These are phyloP conservation scores for Metridium senile DNA, from an alignment of 92 coral and sea anemone genomes.

Conservation along the genomic window DNA sequence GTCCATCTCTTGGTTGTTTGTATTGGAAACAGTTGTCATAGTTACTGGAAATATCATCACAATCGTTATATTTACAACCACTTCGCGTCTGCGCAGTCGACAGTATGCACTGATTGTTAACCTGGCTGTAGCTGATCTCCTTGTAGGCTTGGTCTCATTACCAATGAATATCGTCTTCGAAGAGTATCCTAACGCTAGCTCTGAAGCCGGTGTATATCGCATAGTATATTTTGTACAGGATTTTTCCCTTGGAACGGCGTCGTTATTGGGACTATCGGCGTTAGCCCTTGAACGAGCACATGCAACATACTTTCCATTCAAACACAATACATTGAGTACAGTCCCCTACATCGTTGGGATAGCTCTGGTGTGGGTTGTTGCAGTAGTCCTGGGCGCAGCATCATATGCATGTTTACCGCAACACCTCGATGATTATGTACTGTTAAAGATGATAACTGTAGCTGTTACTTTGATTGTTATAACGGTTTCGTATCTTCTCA, in stretches of 20 bases:
- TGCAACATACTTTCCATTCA: conserved; percentile 31
- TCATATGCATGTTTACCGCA: not conserved
- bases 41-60: conserved; percentile 5
- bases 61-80: conserved; percentile 6
- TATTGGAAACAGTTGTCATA: conserved; percentile 4
- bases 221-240: too few relatives aligned
- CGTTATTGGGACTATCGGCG: too few relatives aligned
- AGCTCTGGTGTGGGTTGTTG: not conserved
- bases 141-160: too few relatives aligned
- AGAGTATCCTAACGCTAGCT: not conserved
- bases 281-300: conserved; percentile 36
- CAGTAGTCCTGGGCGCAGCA: not conserved
- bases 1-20: not conserved
- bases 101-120: too few relatives aligned
- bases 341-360: conserved; percentile 15
- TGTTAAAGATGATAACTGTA: not conserved
- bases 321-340: too few relatives aligned
- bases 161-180: not conserved
- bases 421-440: not conserved
- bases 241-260: too few relatives aligned
- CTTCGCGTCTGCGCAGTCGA: conserved; percentile 1
- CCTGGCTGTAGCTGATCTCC: too few relatives aligned
- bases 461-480: not conserved
- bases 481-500: not conserved
- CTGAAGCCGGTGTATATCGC: too few relatives aligned